These are phyloP conservation scores for Sericinus montela DNA, from an alignment of 2,888 invertebrate species.

Conservation along the genomic window DNA sequence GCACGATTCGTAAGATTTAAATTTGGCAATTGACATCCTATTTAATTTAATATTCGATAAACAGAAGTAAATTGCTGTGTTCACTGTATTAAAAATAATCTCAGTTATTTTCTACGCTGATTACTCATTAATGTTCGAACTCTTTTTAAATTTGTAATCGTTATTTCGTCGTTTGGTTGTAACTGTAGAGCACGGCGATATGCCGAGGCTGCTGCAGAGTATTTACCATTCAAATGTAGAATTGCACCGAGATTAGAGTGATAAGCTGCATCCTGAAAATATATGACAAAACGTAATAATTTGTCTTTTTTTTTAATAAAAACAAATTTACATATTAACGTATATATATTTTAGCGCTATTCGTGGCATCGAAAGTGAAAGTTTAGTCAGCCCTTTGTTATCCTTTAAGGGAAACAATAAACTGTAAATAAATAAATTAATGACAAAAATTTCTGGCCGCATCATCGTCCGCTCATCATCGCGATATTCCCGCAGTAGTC, in stretches of 20 bases:
- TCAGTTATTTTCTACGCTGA: slow-evolving; percentile 50
- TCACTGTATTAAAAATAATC: slow-evolving; percentile 8
- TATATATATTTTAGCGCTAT: too few relatives aligned
- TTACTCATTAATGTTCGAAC: slow-evolving; percentile 61
- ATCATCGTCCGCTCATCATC: too few relatives aligned
- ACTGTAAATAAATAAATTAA: too few relatives aligned
- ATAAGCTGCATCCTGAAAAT: slow-evolving; percentile 88
- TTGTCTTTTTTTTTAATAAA: too few relatives aligned
- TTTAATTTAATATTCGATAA: slow-evolving; percentile 33
- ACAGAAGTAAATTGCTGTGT: slow-evolving; percentile 24
- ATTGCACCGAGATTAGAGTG: slow-evolving; percentile 98
- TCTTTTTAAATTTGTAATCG: slow-evolving; percentile 90
- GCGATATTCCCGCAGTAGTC: too few relatives aligned
- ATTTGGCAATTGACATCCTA: slow-evolving; percentile 70
- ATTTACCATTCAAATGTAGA: slow-evolving; percentile 94
- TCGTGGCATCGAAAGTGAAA: too few relatives aligned
- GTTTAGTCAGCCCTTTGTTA: too few relatives aligned
- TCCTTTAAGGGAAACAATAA: too few relatives aligned
- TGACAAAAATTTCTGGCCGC: too few relatives aligned
- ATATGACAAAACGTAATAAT: too few relatives aligned
- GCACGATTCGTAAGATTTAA: slow-evolving; percentile 38
- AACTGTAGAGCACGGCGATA: slow-evolving; percentile 92
- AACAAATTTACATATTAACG: too few relatives aligned
- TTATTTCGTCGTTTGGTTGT: slow-evolving; percentile 93
- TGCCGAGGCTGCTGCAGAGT: slow-evolving; percentile 90